Evolutionary conservation across 2,888 invertebrate species (phyloP), one percentile per base, ranked within the genome.

Genomic region (Hydraecia micacea): DNA sequence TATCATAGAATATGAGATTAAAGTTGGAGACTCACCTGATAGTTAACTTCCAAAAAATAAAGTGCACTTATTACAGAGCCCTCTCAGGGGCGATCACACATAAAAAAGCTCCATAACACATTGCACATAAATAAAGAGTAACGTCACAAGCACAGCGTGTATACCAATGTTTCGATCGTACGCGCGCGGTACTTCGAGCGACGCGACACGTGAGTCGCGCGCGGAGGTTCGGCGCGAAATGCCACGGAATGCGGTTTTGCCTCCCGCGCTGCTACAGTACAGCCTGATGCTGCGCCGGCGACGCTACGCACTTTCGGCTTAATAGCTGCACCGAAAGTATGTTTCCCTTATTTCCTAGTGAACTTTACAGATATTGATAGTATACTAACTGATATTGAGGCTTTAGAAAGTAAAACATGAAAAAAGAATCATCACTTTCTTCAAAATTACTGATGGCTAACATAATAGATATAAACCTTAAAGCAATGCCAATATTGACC

Each of bases 201-300:
- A 84, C 95, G 94, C 96, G 95, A 96, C 95, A 94, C 95, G 85
- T 69, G 78, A 90, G 95, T 95, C 96, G 95, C 96, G 95, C 94
- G 94, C 94, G 92, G 96, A 95, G 96, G 92, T 93, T 95, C 91
- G 92, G 93, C 96, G 96, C 96, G 95, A 93, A 96, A 92, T 96
- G 94, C 88, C 95, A 94, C 95, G 94, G 93, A 96, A 92, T 96
- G 94, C 87, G 85, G 86, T 81, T 67, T 85, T 39, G 79, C 80
- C 86, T 80, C 87, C 87, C 87, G 79, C 83, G 84, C 84, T 83
- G 81, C 80, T 76, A 80, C 77, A 86, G 71, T 77, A 81, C 78
- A 86, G 86, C 83, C 77, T 85, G 90, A 91, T 89, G 91, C 91
- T 91, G 91, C 91, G 91, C 88, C 66, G 83, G 88, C 91, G 91